Evolutionary conservation across 1,140 invertebrate genomes (phyloP).

Genomic region (Epicauta chinensis): DNA sequence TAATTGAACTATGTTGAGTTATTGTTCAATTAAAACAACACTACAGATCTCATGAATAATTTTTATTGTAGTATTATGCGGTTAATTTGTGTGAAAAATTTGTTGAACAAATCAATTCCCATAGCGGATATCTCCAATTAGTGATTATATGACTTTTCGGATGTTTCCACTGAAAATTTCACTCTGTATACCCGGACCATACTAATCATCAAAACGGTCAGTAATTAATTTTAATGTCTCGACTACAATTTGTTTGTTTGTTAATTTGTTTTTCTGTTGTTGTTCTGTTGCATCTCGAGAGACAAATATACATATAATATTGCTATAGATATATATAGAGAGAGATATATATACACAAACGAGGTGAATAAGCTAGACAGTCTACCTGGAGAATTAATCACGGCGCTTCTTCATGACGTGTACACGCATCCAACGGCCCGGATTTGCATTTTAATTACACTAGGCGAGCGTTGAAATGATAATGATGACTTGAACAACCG

Average conservation of each 20-base stretch:
- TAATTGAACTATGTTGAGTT: too few species aligned
- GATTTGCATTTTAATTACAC: constrained; percentile 60
- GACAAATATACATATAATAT: constrained; percentile 22
- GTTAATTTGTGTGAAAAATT: too few species aligned
- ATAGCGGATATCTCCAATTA: too few species aligned
- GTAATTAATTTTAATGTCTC: background rate
- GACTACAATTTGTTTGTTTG: too few species aligned
- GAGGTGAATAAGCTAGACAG: constrained; percentile 30
- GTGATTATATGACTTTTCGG: too few species aligned
- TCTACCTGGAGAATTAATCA: constrained; percentile 44
- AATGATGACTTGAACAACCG: constrained; percentile 47
- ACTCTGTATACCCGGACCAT: background rate
- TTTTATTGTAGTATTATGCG: too few species aligned
- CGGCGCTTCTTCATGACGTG: constrained; percentile 39
- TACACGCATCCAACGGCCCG: constrained; percentile 46
- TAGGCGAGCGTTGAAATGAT: constrained; percentile 54
- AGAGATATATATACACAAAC: constrained; percentile 29
- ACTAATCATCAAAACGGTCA: constrained; percentile 12
- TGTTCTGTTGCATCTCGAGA: constrained; percentile 1
- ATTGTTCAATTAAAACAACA: too few species aligned
- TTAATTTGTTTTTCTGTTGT: background rate
- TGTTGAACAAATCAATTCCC: too few species aligned
- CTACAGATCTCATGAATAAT: too few species aligned
- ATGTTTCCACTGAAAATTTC: too few species aligned
- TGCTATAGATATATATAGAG: constrained; percentile 23